A percentile compares a stretch with the other conserved stretches of the same genome.
phyloP scores from a whole-genome alignment of 1,140 invertebrate genomes.

The Bombus ignitus region DNA sequence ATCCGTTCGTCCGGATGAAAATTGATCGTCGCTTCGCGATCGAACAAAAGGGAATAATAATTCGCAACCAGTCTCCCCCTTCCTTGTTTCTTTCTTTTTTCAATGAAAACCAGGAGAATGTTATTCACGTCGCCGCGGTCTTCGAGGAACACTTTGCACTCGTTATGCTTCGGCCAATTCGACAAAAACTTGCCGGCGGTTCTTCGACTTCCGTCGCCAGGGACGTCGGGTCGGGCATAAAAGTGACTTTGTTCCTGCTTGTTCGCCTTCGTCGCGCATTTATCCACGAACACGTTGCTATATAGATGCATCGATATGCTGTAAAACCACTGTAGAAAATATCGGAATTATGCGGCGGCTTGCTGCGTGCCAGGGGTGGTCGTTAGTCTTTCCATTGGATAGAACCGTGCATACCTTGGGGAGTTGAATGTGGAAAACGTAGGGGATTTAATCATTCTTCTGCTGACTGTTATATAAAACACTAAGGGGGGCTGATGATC shows the following conservation, averaged over 20 bases:
- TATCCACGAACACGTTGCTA: slow-evolving; percentile 23
- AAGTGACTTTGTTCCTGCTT: slow-evolving; percentile 36
- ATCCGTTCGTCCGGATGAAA: slow-evolving; percentile 30
- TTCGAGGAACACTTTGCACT: slow-evolving; percentile 64
- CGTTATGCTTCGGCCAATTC: slow-evolving; percentile 51
- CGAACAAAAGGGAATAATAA: slow-evolving; percentile 37
- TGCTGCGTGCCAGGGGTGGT: slow-evolving; percentile 36
- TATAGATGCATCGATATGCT: slow-evolving; percentile 6
- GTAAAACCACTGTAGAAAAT: slow-evolving; percentile 50
- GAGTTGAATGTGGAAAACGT: background rate
- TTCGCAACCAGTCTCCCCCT: background rate
- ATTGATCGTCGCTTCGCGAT: slow-evolving; percentile 31
- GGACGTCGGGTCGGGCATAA: slow-evolving; percentile 42
- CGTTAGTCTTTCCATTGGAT: slow-evolving; percentile 35
- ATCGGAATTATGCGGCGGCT: slow-evolving; percentile 43
- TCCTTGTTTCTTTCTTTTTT: background rate
- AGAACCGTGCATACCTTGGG: background rate
- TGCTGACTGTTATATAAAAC: too few relatives aligned
- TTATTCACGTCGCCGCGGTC: slow-evolving; percentile 10
- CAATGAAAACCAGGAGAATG: background rate
- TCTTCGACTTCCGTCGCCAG: slow-evolving; percentile 63
- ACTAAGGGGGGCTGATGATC: too few relatives aligned
- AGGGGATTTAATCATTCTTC: background rate
- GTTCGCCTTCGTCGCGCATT: slow-evolving; percentile 33
- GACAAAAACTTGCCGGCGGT: slow-evolving; percentile 64